phyloP scores from a whole-genome alignment of 2,113 vertebrate species.

The Octodon degus region DNA sequence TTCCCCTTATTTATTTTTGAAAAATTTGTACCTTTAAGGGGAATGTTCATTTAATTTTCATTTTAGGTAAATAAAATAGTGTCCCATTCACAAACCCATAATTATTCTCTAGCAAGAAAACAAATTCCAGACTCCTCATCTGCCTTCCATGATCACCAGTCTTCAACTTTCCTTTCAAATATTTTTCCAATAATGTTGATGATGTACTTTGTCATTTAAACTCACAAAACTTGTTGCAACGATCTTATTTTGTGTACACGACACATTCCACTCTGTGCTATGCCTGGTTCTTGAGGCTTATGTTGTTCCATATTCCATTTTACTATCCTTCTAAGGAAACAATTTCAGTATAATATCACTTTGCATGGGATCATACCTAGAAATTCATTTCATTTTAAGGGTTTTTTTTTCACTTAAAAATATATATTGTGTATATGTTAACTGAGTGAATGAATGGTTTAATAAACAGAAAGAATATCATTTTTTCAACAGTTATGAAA shows the following conservation, averaged over 20 bases:
- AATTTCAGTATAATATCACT: not conserved
- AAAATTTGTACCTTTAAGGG: not conserved
- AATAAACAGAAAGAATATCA: not conserved
- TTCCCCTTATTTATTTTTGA: not conserved
- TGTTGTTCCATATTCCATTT: not conserved
- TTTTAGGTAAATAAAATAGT: not conserved
- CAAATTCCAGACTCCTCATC: not conserved
- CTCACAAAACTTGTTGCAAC: not conserved
- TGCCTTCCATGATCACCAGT: not conserved
- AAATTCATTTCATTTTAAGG: not conserved
- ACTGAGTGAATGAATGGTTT: not conserved
- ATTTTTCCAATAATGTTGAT: not conserved
- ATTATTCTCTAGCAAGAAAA: not conserved
- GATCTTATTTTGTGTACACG: not conserved
- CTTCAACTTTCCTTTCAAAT: not conserved
- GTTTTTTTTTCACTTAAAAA: not conserved
- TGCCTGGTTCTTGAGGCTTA: not conserved
- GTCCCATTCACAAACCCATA: not conserved
- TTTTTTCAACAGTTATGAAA: not conserved
- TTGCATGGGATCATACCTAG: not conserved
- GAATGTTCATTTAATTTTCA: not conserved
- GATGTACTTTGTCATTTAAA: not conserved
- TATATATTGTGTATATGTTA: not conserved
- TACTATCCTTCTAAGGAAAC: not conserved
- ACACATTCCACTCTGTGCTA: not conserved